Conservation (phyloP, 2,888 invertebrate genomes). For the Stramonita haemastoma region DNA sequence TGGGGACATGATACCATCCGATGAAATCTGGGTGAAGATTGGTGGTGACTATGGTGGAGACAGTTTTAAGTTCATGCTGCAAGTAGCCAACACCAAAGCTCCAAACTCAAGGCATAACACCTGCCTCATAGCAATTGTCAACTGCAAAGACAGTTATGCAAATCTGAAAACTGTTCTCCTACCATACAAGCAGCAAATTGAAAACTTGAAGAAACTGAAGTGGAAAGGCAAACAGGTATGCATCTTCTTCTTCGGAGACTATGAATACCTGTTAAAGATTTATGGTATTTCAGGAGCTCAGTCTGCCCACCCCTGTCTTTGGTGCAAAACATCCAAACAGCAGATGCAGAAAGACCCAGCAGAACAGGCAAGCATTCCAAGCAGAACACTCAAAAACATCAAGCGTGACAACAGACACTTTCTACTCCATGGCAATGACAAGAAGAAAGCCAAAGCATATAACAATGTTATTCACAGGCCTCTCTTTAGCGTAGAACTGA, state of each 20-base stretch:
- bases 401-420: not conserved
- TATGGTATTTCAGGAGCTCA: constrained; percentile 31
- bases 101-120: constrained; percentile 30
- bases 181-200: not conserved
- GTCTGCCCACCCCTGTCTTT: constrained; percentile 26
- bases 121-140: constrained; percentile 28
- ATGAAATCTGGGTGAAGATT: constrained; percentile 37
- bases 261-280: not conserved
- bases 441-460: not conserved
- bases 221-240: constrained; percentile 14
- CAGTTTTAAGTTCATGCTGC: constrained; percentile 30
- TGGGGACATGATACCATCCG: not conserved
- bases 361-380: not conserved
- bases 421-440: not conserved
- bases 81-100: not conserved
- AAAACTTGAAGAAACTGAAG: not conserved
- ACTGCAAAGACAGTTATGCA: constrained; percentile 24
- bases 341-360: constrained; percentile 2
- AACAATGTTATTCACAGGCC: not conserved
- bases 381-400: not conserved
- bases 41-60: constrained; percentile 31
- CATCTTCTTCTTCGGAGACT: constrained; percentile 31
- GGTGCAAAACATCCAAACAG: constrained; percentile 21
- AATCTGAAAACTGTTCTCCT: constrained; percentile 1
- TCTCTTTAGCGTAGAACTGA: not conserved